phyloP scores from a whole-genome alignment of 2,888 invertebrate genomes.

The Pollenia amentaria region DNA sequence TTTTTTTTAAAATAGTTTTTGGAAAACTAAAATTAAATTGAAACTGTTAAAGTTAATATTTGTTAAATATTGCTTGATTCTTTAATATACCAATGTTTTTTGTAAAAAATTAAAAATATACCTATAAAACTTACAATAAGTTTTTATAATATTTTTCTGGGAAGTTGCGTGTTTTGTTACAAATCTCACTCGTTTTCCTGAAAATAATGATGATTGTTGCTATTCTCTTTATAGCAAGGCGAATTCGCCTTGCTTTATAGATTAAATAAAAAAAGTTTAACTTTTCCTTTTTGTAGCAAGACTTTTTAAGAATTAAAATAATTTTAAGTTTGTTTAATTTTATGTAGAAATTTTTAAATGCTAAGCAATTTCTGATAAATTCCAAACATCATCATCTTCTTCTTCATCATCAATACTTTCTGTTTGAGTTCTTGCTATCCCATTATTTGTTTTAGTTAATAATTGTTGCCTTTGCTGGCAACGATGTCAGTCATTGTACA shows the following conservation, averaged over 20 bases:
- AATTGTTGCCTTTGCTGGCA: conserved; percentile 57
- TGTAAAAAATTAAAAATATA: conserved; percentile 12
- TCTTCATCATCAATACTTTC: conserved; percentile 12
- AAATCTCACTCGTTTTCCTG: conserved; percentile 64
- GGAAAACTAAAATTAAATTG: not conserved
- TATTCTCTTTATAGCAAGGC: no score
- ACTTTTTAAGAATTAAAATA: conserved; percentile 24
- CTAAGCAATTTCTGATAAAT: conserved; percentile 73
- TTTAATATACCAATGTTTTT: conserved; percentile 17
- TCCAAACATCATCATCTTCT: conserved; percentile 63
- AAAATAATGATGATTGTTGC: conserved; percentile 44
- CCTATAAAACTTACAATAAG: conserved; percentile 34
- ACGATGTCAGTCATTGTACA: conserved; percentile 90
- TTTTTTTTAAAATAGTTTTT: conserved; percentile 20
- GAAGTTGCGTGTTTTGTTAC: conserved; percentile 52
- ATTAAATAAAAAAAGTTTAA: conserved; percentile 45
- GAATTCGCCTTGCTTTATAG: no score
- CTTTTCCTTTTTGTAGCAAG: conserved; percentile 38
- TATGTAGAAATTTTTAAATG: conserved; percentile 37
- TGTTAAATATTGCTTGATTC: conserved; percentile 58
- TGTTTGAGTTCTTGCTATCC: conserved; percentile 26
- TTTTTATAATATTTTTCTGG: conserved; percentile 38
- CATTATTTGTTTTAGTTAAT: conserved; percentile 50
- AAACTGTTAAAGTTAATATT: not conserved
- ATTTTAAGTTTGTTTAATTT: conserved; percentile 8